phyloP scores from a whole-genome alignment of 2,797 vertebrate species.

The Loris lydekkerianus region DNA sequence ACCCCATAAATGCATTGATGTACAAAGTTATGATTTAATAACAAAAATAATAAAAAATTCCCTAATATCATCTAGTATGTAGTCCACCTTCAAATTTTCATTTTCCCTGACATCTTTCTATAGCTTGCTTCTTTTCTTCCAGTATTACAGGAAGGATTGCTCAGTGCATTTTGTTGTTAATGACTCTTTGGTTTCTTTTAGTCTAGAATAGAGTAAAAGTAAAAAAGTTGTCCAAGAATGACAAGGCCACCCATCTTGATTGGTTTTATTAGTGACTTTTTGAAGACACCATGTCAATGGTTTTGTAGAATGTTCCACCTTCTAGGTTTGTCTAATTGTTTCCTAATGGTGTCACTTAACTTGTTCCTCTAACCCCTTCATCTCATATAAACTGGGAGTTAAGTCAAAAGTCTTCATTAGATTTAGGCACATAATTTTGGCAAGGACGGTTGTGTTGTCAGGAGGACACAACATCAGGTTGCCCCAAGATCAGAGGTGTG shows the following conservation, averaged over 20 bases:
- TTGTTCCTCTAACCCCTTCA: neutral
- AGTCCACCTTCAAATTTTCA: neutral
- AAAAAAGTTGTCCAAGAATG: too few relatives aligned
- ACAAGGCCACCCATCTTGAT: neutral
- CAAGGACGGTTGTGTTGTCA: neutral
- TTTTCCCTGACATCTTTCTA: neutral
- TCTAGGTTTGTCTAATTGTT: neutral
- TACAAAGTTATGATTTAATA: too few relatives aligned
- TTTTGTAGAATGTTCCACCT: neutral
- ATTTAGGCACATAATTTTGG: neutral
- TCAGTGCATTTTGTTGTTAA: neutral
- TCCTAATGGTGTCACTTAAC: neutral
- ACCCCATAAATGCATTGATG: too few relatives aligned
- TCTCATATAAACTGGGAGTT: constrained; percentile 13
- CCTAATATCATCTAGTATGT: neutral
- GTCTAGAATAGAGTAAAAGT: neutral
- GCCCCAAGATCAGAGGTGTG: neutral
- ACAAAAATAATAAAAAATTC: neutral
- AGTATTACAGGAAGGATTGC: neutral
- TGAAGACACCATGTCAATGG: neutral
- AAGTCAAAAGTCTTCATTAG: neutral
- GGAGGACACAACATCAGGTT: neutral
- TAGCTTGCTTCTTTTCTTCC: neutral
- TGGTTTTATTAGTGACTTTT: neutral
- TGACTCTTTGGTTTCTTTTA: neutral